These are phyloP conservation scores for Sialia sialis DNA, from an alignment of 2,113 vertebrate species.

Conservation along the genomic window DNA sequence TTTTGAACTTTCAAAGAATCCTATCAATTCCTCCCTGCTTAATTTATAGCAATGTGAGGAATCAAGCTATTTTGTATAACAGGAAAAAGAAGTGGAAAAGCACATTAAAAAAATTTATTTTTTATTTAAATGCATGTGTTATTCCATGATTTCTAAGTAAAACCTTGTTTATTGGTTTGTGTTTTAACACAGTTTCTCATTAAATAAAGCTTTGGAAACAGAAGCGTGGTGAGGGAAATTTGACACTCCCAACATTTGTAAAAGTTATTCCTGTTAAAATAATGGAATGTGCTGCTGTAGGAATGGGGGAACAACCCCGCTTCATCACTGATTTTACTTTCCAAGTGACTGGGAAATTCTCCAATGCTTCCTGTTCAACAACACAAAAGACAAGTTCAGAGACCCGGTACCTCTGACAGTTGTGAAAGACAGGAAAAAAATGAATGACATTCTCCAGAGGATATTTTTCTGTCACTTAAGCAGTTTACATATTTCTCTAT, in stretches of 20 bases:
- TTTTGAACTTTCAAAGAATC: not conserved
- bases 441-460: constrained; percentile 75
- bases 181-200: not conserved
- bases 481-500: constrained; percentile 72
- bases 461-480: constrained; percentile 80
- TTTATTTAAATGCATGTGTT: not conserved
- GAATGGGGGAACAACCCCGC: not conserved
- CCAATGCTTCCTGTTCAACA: constrained; percentile 50
- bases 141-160: not conserved
- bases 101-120: not conserved
- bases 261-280: not conserved
- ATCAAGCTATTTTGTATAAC: accelerated
- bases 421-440: constrained; percentile 63
- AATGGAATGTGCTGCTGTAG: not conserved
- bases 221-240: not conserved
- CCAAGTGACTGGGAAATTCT: constrained; percentile 48
- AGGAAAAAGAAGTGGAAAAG: accelerated
- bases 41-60: not conserved
- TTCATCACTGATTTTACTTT: constrained; percentile 38
- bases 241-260: not conserved
- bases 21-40: not conserved
- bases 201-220: not conserved
- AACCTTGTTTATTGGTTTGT: not conserved
- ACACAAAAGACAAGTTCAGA: constrained; percentile 68
- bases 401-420: constrained; percentile 64